Evolutionary conservation across 2,888 invertebrate species (phyloP).

Genomic region (Pollenia labialis): DNA sequence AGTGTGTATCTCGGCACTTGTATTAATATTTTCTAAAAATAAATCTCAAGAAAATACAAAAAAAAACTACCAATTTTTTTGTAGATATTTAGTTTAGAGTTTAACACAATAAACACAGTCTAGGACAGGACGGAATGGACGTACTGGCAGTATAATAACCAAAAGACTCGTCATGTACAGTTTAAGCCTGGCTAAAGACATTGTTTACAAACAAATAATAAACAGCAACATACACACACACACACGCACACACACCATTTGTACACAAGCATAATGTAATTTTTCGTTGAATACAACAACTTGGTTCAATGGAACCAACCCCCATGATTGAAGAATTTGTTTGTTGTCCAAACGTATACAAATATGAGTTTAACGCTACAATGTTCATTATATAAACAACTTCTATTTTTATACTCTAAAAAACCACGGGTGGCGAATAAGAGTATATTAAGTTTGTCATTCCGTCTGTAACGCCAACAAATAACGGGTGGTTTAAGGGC

Average conservation of each 20-base stretch:
- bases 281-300: slow-evolving; percentile 19
- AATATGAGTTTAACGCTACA: slow-evolving; percentile 35
- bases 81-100: slow-evolving; percentile 39
- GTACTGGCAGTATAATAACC: neutral
- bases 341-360: no score
- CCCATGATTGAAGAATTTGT: slow-evolving; percentile 9
- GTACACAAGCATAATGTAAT: slow-evolving; percentile 1
- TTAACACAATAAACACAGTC: slow-evolving; percentile 34
- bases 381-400: slow-evolving; percentile 40
- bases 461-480: no score
- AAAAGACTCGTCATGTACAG: slow-evolving; percentile 42
- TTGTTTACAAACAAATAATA: slow-evolving; percentile 28
- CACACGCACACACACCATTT: neutral
- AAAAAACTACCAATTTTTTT: slow-evolving; percentile 36
- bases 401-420: neutral
- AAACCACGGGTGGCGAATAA: no score
- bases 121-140: neutral
- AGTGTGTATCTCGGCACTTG: slow-evolving; percentile 1
- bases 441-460: no score
- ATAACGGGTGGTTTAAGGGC: no score
- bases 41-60: slow-evolving; percentile 34
- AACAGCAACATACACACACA: slow-evolving; percentile 32
- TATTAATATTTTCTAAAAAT: slow-evolving; percentile 64
- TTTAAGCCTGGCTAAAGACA: slow-evolving; percentile 59
- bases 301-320: slow-evolving; percentile 28